Evolutionary conservation across 2,888 invertebrate species (phyloP), one percentile per base, ranked within the genome.

Genomic region (Megastigmus dorsalis): DNA sequence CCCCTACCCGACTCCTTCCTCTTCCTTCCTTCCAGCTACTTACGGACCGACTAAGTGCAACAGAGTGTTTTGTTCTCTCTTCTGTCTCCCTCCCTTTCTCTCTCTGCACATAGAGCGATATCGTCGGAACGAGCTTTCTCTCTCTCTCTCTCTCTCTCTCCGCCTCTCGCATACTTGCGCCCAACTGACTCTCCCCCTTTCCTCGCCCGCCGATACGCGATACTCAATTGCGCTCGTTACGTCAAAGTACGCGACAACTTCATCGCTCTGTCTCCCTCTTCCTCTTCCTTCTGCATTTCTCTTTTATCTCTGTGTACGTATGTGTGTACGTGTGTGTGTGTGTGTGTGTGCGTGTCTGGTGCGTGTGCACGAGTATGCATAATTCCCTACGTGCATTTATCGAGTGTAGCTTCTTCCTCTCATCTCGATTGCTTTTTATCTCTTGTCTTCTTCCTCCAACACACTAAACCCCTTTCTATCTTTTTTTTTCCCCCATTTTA

Each of bases 181-280:
- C n/a, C n/a, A n/a, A n/a, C n/a, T n/a, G 43, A 33, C 52, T 54
- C 52, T 57, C 66, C 50, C 54, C 74, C n/a, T n/a, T n/a, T n/a
- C n/a, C n/a, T n/a, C n/a, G n/a, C n/a, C n/a, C n/a, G n/a, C n/a
- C n/a, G 62, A 68, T 67, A 62, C 41, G 60, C 68, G 59, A 75
- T 66, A 60, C 75, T 75, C 75, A 72, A 75, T 75, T 75, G 75
- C 72, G 67, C 75, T 75, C 72, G 75, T 75, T 75, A 72, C 57
- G 75, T 75, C 68, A 72, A 72, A 75, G 75, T 63, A 59, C 71
- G 76, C 73, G 72, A 72, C 76, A 66, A 73, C 69, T 76, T 72
- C 36, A 68, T 76, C 60, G 57, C 23, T 54, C 65, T 15, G 13
- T 15, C 65, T 59, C 48, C 9, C 45, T 50, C 57, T 50, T 28